phyloP scores from a whole-genome alignment of 2,888 invertebrate genomes.

The Nomada ferruginata region DNA sequence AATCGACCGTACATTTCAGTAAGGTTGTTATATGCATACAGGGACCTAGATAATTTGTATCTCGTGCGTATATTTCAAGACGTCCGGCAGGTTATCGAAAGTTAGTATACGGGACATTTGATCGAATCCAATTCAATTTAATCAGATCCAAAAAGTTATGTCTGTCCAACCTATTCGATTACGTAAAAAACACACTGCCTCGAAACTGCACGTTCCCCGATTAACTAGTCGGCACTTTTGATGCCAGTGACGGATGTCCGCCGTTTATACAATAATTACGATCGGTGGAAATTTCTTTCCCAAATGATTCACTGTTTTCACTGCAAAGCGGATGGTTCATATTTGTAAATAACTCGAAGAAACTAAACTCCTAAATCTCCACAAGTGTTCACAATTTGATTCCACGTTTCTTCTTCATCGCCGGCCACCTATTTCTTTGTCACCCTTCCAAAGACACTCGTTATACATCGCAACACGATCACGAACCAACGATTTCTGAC shows the following conservation, averaged over 20 bases:
- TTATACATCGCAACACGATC: not conserved
- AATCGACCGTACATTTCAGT: conserved; percentile 45
- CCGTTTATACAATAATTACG: conserved; percentile 10
- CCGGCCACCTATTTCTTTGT: not conserved
- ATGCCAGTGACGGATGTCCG: conserved; percentile 1
- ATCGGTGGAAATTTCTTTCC: not conserved
- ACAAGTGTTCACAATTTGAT: too few species aligned
- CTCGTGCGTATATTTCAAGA: conserved; percentile 50
- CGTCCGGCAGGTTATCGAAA: conserved; percentile 63
- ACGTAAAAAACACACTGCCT: conserved; percentile 37
- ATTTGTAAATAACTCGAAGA: conserved; percentile 26
- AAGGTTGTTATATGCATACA: conserved; percentile 55
- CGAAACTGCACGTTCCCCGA: conserved; percentile 45
- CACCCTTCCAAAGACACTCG: not conserved
- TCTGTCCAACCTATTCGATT: conserved; percentile 65
- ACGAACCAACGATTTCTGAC: not conserved
- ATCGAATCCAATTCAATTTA: conserved; percentile 61
- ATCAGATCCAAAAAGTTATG: conserved; percentile 52
- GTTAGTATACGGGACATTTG: conserved; percentile 63
- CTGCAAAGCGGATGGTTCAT: not conserved
- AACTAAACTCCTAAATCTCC: too few species aligned
- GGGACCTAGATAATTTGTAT: conserved; percentile 64
- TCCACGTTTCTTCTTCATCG: too few species aligned
- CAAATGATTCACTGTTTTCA: not conserved
- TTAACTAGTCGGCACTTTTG: not conserved